Conservation (phyloP, 64 coral and sea anemone species). For the Montipora capricornis region DNA sequence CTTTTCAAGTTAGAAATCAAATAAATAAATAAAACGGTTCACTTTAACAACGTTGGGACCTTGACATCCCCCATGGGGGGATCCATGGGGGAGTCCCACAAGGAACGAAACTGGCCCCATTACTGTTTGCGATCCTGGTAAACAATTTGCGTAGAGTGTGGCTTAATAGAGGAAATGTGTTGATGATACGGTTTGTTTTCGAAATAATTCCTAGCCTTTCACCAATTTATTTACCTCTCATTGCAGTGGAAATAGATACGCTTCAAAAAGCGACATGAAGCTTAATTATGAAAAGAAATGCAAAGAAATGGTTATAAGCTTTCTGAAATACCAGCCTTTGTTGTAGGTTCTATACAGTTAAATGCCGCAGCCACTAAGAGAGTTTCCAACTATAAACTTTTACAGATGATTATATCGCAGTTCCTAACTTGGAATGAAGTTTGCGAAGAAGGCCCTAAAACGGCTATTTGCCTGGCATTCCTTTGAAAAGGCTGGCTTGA, state of each 20-base stretch:
- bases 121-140: slow-evolving; percentile 58
- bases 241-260: background rate
- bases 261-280: background rate
- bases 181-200: slow-evolving; percentile 11
- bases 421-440: background rate
- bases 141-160: slow-evolving; percentile 44
- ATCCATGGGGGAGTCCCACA: slow-evolving; percentile 34
- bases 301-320: background rate
- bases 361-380: background rate
- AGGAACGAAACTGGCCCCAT: slow-evolving; percentile 48
- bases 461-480: background rate
- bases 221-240: background rate
- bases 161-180: slow-evolving; percentile 24
- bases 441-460: background rate
- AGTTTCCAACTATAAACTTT: background rate
- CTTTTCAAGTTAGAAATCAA: no score
- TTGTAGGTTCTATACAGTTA: background rate
- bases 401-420: background rate
- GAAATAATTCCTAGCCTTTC: slow-evolving; percentile 41
- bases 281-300: background rate
- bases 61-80: background rate
- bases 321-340: background rate
- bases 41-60: no score
- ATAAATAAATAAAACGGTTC: no score
- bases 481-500: background rate